Evolutionary conservation across 1,140 invertebrate genomes (phyloP).

Genomic region (Aethina tumida): DNA sequence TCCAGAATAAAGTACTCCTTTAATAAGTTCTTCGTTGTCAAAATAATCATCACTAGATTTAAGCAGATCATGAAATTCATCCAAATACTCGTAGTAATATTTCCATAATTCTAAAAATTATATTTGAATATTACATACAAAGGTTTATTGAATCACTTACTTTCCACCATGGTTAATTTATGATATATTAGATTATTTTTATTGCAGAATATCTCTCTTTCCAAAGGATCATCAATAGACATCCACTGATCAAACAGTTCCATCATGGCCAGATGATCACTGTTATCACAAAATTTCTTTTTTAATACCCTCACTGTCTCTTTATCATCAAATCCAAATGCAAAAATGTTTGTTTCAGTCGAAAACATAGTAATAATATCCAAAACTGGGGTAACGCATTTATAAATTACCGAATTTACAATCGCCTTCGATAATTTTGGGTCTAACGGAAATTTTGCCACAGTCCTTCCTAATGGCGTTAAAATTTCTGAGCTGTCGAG

Average conservation of each 20-base stretch:
- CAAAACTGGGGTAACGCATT: slow-evolving; percentile 39
- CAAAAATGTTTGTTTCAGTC: slow-evolving; percentile 27
- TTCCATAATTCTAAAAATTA: slow-evolving; percentile 28
- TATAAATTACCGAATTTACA: slow-evolving; percentile 44
- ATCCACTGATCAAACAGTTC: slow-evolving; percentile 30
- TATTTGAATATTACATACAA: slow-evolving; percentile 2
- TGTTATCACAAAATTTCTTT: slow-evolving; percentile 18
- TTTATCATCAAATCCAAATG: slow-evolving; percentile 21
- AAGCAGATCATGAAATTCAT: slow-evolving; percentile 24
- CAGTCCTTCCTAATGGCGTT: slow-evolving; percentile 44
- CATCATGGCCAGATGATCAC: slow-evolving; percentile 34
- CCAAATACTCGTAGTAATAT: slow-evolving; percentile 32
- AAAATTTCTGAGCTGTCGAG: slow-evolving; percentile 46
- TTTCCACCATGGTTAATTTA: slow-evolving; percentile 27
- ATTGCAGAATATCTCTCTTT: slow-evolving; percentile 21
- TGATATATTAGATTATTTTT: slow-evolving; percentile 22
- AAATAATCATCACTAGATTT: slow-evolving; percentile 29
- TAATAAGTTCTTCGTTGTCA: slow-evolving; percentile 32
- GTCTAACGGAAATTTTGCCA: slow-evolving; percentile 41
- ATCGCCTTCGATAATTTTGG: slow-evolving; percentile 49
- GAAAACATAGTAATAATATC: slow-evolving; percentile 33
- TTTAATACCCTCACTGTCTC: slow-evolving; percentile 21
- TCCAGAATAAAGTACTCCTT: slow-evolving; percentile 31
- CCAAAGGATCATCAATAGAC: slow-evolving; percentile 14
- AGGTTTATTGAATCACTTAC: slow-evolving; percentile 21